Conservation (phyloP, 2,113 vertebrate species). For the Dasyornis broadbenti region DNA sequence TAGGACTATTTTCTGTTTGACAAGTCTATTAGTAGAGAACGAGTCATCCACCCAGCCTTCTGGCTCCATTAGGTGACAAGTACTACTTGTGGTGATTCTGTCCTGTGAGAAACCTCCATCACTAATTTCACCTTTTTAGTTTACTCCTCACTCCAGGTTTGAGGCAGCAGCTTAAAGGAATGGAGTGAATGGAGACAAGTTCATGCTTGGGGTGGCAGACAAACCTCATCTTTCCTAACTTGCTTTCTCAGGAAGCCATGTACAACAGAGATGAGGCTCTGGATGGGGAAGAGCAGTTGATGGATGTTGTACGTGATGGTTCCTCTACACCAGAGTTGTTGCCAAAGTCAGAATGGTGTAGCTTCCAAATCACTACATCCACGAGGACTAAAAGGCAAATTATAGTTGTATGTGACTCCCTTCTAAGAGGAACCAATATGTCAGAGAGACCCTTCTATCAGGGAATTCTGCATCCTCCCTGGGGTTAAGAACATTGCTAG, state of each 20-base stretch:
- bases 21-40: background rate
- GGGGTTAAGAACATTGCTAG: background rate
- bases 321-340: background rate
- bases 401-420: background rate
- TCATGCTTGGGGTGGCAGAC: background rate
- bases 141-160: background rate
- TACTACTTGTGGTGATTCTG: background rate
- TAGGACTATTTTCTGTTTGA: background rate
- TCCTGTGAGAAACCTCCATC: background rate
- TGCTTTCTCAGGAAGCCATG: background rate
- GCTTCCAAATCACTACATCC: background rate
- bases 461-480: background rate
- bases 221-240: background rate
- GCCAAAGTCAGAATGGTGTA: background rate
- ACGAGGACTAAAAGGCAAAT: fast-evolving
- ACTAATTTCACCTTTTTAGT: background rate
- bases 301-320: background rate
- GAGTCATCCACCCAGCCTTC: background rate
- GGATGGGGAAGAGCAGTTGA: background rate
- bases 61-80: background rate
- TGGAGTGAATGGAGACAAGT: background rate
- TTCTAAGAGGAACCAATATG: background rate
- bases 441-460: background rate
- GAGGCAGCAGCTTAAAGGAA: background rate
- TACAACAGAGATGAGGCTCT: background rate